Percentiles rank a stretch among this genome's conserved stretches.
phyloP scores from a whole-genome alignment of 2,888 invertebrate genomes.

The Eupithecia tripunctaria region DNA sequence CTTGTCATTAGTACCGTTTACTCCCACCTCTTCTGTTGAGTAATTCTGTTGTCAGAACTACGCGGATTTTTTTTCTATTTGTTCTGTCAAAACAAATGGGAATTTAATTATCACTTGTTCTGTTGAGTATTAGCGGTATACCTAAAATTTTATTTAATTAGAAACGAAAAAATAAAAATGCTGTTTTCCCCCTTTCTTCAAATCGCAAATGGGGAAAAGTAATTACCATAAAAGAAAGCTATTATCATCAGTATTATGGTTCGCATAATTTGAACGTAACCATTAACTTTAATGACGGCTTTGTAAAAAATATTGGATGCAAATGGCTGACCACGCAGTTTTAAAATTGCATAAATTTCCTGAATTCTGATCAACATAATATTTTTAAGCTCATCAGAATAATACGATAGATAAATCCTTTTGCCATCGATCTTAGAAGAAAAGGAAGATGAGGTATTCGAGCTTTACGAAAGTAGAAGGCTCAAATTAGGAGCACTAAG shows the following conservation, averaged over 20 bases:
- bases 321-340: background rate
- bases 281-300: constrained; percentile 9
- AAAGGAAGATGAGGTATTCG: too few species aligned
- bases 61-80: too few species aligned
- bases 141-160: too few species aligned
- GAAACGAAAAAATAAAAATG: too few species aligned
- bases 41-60: too few species aligned
- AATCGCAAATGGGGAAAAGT: background rate
- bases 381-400: background rate
- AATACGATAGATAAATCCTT: background rate
- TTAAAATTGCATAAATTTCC: background rate
- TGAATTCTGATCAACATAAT: background rate
- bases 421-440: background rate
- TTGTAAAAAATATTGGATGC: background rate
- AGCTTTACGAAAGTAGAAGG: too few species aligned
- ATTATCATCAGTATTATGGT: background rate
- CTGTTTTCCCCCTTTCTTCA: background rate
- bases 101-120: too few species aligned
- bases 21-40: too few species aligned
- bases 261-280: background rate
- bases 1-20: too few species aligned
- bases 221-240: constrained; percentile 7
- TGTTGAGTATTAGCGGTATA: too few species aligned
- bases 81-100: too few species aligned
- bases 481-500: too few species aligned